These are phyloP conservation scores for Phainopepla nitens DNA, from an alignment of 2,113 vertebrate genomes.

Conservation along the genomic window DNA sequence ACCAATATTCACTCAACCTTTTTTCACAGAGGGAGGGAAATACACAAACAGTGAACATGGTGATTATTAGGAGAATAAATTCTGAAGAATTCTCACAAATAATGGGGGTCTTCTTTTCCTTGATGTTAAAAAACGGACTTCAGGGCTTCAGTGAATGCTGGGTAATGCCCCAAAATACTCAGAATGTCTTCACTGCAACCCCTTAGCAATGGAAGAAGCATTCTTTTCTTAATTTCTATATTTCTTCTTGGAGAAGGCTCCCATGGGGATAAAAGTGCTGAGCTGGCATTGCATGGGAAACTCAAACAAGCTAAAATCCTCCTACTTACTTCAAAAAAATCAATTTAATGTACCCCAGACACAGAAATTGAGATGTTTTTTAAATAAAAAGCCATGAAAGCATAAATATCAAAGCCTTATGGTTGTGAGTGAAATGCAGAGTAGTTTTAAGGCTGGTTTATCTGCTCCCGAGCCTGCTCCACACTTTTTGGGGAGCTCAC, in stretches of 20 bases:
- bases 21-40: neutral
- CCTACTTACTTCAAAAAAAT: neutral
- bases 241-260: neutral
- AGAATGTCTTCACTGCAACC: neutral
- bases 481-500: neutral
- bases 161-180: neutral
- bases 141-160: neutral
- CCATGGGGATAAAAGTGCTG: neutral
- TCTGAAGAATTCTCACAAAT: neutral
- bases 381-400: neutral
- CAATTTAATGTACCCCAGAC: neutral
- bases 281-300: neutral
- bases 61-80: neutral
- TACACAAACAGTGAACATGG: accelerated
- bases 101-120: neutral
- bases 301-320: neutral
- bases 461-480: neutral
- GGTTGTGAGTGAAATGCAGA: neutral
- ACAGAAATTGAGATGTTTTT: accelerated
- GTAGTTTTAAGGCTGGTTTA: neutral
- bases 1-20: neutral
- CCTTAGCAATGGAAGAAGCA: accelerated
- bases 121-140: neutral
- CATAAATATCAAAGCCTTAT: accelerated
- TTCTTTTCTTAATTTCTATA: neutral